Conservation (phyloP, 2,797 vertebrate genomes). For the Hapalemur alaotrensis region DNA sequence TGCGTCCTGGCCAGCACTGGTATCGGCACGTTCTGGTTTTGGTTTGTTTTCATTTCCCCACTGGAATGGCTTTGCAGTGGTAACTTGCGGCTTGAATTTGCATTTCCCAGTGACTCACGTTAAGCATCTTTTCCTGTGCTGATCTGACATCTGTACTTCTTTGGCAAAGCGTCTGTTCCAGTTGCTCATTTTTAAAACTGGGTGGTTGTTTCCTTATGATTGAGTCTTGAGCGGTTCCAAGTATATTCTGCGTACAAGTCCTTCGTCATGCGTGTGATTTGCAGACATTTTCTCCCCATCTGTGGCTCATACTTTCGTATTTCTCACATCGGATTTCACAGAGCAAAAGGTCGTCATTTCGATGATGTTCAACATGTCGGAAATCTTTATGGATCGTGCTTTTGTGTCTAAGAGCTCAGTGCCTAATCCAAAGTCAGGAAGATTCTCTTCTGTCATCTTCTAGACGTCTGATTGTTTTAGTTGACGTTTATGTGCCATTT, state of each 20-base stretch:
- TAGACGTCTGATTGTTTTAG: fast-evolving
- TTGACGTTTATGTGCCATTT: neutral
- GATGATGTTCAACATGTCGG: fast-evolving
- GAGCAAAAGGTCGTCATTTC: neutral
- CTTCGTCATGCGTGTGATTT: no score
- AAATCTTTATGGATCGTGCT: fast-evolving
- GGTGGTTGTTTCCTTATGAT: neutral
- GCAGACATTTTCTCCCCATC: neutral
- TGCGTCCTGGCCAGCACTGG: fast-evolving
- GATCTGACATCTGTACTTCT: fast-evolving
- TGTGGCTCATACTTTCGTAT: neutral
- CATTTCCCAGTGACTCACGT: neutral
- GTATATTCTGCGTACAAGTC: neutral
- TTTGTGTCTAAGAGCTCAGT: neutral
- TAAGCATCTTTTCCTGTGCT: neutral
- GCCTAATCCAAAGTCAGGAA: neutral
- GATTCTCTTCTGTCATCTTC: neutral
- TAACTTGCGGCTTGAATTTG: neutral
- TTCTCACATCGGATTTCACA: neutral
- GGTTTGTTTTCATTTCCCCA: neutral
- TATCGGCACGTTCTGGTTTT: fast-evolving
- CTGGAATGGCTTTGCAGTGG: fast-evolving
- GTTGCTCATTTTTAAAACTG: neutral
- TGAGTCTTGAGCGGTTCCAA: neutral
- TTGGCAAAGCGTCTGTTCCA: neutral